These are phyloP conservation scores for Platypus cylindrus DNA, from an alignment of 2,888 invertebrate genomes.

Conservation along the genomic window DNA sequence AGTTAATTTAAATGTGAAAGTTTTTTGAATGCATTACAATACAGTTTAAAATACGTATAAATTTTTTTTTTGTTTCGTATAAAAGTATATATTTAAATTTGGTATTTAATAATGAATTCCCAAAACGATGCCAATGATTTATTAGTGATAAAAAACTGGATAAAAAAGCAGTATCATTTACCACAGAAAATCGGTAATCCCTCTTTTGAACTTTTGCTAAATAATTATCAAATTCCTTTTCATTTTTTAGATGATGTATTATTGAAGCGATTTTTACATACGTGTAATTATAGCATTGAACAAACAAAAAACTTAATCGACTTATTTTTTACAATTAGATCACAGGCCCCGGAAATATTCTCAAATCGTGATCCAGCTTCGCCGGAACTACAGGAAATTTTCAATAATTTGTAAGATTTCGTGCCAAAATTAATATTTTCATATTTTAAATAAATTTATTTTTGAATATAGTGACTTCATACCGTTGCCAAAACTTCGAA, in stretches of 20 bases:
- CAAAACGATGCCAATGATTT: slow-evolving; percentile 30
- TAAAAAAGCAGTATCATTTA: slow-evolving; percentile 50
- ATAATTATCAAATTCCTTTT: too few species aligned
- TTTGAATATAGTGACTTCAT: slow-evolving; percentile 49
- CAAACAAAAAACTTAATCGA: slow-evolving; percentile 39
- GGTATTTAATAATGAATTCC: slow-evolving; percentile 4
- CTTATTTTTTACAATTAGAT: slow-evolving; percentile 42
- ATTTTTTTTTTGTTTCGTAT: too few species aligned
- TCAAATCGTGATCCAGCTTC: slow-evolving; percentile 44
- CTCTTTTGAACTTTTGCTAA: too few species aligned
- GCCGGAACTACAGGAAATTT: slow-evolving; percentile 40
- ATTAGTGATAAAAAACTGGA: slow-evolving; percentile 43
- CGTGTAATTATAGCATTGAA: slow-evolving; percentile 44
- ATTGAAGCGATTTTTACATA: slow-evolving; percentile 42
- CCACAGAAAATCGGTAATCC: slow-evolving; percentile 53
- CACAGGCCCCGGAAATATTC: slow-evolving; percentile 48
- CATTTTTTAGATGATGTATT: slow-evolving; percentile 42
- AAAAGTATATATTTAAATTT: too few species aligned
- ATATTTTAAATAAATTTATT: neutral
- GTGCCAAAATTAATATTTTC: slow-evolving; percentile 1
- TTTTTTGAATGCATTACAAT: too few species aligned
- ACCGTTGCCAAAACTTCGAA: slow-evolving; percentile 52
- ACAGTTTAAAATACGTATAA: too few species aligned
- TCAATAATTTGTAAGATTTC: slow-evolving; percentile 40
- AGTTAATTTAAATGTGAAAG: too few species aligned